Base-by-base conservation (phyloP, 2,888 invertebrate genomes). In the Zaprionus bogoriensis region DNA sequence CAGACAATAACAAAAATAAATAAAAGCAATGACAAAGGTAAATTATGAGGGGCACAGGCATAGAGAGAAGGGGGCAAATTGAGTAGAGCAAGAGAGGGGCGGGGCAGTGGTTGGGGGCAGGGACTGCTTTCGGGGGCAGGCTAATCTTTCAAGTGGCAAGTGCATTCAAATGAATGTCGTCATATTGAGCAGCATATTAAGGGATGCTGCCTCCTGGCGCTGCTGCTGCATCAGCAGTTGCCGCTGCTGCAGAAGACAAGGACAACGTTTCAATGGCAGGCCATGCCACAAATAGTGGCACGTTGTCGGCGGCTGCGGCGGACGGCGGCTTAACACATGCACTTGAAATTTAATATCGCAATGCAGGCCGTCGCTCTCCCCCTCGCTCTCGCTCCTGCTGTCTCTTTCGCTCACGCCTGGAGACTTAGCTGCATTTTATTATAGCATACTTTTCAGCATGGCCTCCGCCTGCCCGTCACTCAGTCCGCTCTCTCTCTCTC, bases 101-200 rank as follows among this genome's bases (percentile, higher is more conserved):
- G 42, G 19, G 22, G 23, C 5, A 20, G 41, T n/a, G n/a, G n/a
- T n/a, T n/a, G n/a, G n/a, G n/a, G n/a, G n/a, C n/a, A n/a, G n/a
- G n/a, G n/a, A n/a, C n/a, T n/a, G n/a, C n/a, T n/a, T n/a, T n/a
- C n/a, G 28, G 44, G 59, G 32, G 77, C 46, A 76, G 78, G 88
- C 86, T 89, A 88, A 89, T 89, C 88, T 89, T 82, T 87, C 88
- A 89, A 89, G 89, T 89, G 89, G 87, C 85, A 87, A 87, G 76
- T 87, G 87, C 85, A 87, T 88, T 88, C 87, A 86, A 83, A 86
- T 88, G 86, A 88, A 83, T 81, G 81, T 86, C 77, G 54, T 66
- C 46, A 67, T 70, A 74, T 74, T 59, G 67, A 61, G 53, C 58
- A 55, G 23, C 61, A 46, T 45, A 64, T 60, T 60, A 45, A 48